A percentile compares a stretch with the other conserved stretches of the same genome.
These are phyloP conservation scores for Patella ulyssiponensis DNA, from an alignment of 2,888 invertebrate genomes.

Conservation along the genomic window DNA sequence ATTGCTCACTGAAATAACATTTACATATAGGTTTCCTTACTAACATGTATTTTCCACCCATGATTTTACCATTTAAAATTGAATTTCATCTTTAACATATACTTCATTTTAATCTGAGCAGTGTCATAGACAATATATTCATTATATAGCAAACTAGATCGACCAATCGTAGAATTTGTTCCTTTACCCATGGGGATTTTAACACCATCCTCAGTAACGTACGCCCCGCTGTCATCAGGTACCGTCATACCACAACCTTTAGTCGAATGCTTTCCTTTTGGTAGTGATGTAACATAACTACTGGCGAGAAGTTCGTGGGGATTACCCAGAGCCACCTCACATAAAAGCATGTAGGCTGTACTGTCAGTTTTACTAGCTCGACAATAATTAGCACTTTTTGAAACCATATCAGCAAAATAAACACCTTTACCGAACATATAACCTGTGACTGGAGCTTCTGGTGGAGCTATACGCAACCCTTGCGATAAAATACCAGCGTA, in stretches of 20 bases:
- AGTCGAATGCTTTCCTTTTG: conserved; percentile 88
- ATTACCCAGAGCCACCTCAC: conserved; percentile 93
- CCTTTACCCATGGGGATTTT: conserved; percentile 72
- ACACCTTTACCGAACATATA: conserved; percentile 97
- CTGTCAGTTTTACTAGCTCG: conserved; percentile 80
- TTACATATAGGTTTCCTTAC: no score
- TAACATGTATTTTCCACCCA: no score
- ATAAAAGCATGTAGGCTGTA: conserved; percentile 89
- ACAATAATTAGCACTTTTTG: conserved; percentile 98
- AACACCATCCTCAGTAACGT: conserved; percentile 78
- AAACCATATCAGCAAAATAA: conserved; percentile 99
- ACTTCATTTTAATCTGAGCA: no score
- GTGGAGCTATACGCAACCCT: conserved; percentile 95
- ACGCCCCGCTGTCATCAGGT: conserved; percentile 82
- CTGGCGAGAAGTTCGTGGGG: conserved; percentile 84
- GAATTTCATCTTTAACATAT: no score
- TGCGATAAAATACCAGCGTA: conserved; percentile 91
- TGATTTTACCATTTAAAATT: conserved; percentile 78
- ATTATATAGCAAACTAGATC: no score
- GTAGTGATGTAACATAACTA: conserved; percentile 84
- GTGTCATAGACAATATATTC: no score
- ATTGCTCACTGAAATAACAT: no score
- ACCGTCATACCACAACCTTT: conserved; percentile 85
- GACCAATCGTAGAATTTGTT: no score
- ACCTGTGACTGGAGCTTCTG: conserved; percentile 89